Evolutionary conservation across 2,113 vertebrate species (phyloP), one percentile per base, ranked within the genome.

Genomic region (Gnathonemus echidnorhynchus): DNA sequence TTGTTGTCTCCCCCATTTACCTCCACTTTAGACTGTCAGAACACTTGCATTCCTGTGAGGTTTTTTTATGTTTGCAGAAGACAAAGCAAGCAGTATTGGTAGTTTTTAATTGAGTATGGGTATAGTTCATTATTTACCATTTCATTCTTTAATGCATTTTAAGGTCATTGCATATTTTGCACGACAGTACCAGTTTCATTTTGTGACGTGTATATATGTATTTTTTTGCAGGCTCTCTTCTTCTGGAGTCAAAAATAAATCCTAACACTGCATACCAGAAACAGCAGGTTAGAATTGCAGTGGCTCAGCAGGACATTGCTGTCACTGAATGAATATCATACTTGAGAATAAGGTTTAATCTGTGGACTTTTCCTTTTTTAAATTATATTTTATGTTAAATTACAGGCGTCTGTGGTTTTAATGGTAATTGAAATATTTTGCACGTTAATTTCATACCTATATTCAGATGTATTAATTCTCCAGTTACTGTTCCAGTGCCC

Each of bases 211-310:
- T 39, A 19, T 42, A 42, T 80, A 7, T 80, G 13, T 77, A 11
- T 77, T 5, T 58, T 88, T 84, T 87, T 83, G 85, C 93, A 99
- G 98, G 98, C 91, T 99, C 98, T 94, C 95, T 99, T 90, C 96
- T 99, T 94, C 95, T 99, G 95, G 98, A 99, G 94, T 99, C 98
- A 88, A 99, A 99, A 97, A 99, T 99, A 95, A 99, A 99, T 94
- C 97, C 98, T 90, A 99, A 99, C 93, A 99, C 98, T 88, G 98
- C 98, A 13, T 99, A 99, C 96, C 98, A 99, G 97, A 99, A 99
- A 95, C 98, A 99, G 92, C 98, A 99, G 98, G 98, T 99, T 95
- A 96, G 94, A 90, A 52, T n/a, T 58, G 31, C 46, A 56, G 48
- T 35, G 1, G 74, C 35, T 21, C 27, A 87, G 19, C 5, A 86